Evolutionary conservation across 2,888 invertebrate genomes (phyloP), one percentile per base, ranked within the genome.

Genomic region (Embidobia sp.): DNA sequence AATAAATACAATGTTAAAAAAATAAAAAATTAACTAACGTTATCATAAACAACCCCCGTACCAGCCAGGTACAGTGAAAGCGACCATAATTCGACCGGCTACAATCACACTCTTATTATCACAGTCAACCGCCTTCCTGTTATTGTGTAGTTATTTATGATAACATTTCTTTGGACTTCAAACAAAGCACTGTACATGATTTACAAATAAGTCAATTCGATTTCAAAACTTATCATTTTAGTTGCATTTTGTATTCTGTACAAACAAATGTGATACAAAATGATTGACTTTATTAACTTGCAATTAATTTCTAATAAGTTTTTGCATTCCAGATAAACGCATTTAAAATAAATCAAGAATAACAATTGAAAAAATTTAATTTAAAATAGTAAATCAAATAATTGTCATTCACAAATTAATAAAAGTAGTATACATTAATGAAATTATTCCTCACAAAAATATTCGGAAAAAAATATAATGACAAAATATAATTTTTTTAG

Each of bases 41-140:
- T 31, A 46, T 51, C 51, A 37, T 40, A 72, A 48, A 79, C 80
- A 51, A 66, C 46, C 51, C 59, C 44, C 44, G 44, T 67, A 61
- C 22, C 61, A 59, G 66, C 66, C 59, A 55, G 44, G 51, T 66
- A 74, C 46, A 51, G 51, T 35, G 44, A 49, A 79, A 76, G 78
- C 78, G 78, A 63, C 74, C 83, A 78, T 74, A 48, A 76, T 79
- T 79, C 74, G 57, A 77, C 80, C 79, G 81, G 80, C 79, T 79
- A 77, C 82, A 73, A 80, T 78, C 83, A 80, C 81, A 81, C 80
- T 84, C 84, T 83, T 85, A 85, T 85, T 86, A 86, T 86, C 86
- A 86, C 86, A 86, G 86, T 85, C 85, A 86, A 85, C 77, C 83
- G 76, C 83, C 83, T 83, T 79, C 29, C 69, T 75, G 63, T 63